Percentiles rank a stretch among this genome's conserved stretches.
phyloP scores from a whole-genome alignment of 1,140 invertebrate species.

The Habropoda laboriosa region DNA sequence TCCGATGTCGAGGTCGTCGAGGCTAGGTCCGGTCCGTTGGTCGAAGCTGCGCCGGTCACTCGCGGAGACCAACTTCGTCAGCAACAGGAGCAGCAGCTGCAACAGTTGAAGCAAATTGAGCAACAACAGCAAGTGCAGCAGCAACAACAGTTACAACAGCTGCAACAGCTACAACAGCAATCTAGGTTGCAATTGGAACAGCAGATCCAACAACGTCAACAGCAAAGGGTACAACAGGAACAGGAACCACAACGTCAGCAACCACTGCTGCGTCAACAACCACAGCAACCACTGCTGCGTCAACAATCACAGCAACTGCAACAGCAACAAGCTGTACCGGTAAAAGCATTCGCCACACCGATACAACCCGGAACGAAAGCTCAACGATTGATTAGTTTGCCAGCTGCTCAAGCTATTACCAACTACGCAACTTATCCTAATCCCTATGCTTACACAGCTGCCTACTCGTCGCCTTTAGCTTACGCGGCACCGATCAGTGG shows the following conservation, averaged over 20 bases:
- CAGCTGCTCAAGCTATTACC: slow-evolving; percentile 57
- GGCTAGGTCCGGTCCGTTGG: slow-evolving; percentile 66
- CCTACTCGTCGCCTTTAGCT: slow-evolving; percentile 75
- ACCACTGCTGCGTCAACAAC: slow-evolving; percentile 22
- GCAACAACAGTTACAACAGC: slow-evolving; percentile 24
- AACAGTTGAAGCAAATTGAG: slow-evolving; percentile 13
- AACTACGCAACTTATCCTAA: slow-evolving; percentile 72
- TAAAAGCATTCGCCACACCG: slow-evolving; percentile 41
- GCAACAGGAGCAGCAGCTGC: slow-evolving; percentile 35
- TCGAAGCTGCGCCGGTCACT: neutral
- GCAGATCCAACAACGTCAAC: slow-evolving; percentile 8
- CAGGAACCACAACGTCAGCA: slow-evolving; percentile 4
- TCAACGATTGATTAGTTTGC: slow-evolving; percentile 51
- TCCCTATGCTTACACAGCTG: slow-evolving; percentile 67
- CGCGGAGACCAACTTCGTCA: slow-evolving; percentile 49
- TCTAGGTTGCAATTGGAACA: slow-evolving; percentile 35
- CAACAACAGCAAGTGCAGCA: slow-evolving; percentile 36
- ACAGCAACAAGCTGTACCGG: slow-evolving; percentile 30
- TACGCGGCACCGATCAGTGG: slow-evolving; percentile 66
- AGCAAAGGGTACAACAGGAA: slow-evolving; percentile 9
- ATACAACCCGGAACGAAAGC: slow-evolving; percentile 31
- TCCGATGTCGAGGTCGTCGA: slow-evolving; percentile 79
- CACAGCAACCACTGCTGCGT: slow-evolving; percentile 29
- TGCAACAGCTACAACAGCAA: slow-evolving; percentile 24
- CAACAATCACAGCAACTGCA: slow-evolving; percentile 34